Evolutionary conservation across 1,140 invertebrate species (phyloP).

Genomic region (Spodoptera litura): DNA sequence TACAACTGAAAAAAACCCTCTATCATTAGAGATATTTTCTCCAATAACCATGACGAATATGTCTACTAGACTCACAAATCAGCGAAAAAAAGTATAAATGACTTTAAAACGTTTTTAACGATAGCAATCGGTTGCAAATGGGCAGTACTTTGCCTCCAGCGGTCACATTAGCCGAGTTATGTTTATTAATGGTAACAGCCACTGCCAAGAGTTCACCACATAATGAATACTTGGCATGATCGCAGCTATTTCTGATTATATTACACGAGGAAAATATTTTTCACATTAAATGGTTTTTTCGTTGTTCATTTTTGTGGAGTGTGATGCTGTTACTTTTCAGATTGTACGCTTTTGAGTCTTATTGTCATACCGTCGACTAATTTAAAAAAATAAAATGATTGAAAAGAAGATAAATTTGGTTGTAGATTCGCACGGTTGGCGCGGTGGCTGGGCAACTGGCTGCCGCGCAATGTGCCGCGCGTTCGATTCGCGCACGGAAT

Average conservation of each 20-base stretch:
- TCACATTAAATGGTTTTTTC: neutral
- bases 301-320: no score
- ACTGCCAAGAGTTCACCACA: constrained; percentile 20
- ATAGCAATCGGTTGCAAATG: constrained; percentile 25
- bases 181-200: constrained; percentile 16
- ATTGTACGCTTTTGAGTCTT: no score
- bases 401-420: no score
- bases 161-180: constrained; percentile 26
- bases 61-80: constrained; percentile 11
- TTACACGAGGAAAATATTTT: neutral
- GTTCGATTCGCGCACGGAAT: no score
- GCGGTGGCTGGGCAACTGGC: no score
- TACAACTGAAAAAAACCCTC: neutral
- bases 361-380: no score
- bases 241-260: neutral
- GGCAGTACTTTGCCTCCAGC: constrained; percentile 10
- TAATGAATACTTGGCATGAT: constrained; percentile 19
- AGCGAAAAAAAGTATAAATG: constrained; percentile 17
- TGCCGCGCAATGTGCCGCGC: no score
- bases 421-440: no score
- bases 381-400: no score
- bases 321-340: no score
- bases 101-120: constrained; percentile 34
- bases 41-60: constrained; percentile 1
- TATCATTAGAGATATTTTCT: neutral